Evolutionary conservation across 2,888 invertebrate species (phyloP).

Genomic region (Orthosia gracilis): DNA sequence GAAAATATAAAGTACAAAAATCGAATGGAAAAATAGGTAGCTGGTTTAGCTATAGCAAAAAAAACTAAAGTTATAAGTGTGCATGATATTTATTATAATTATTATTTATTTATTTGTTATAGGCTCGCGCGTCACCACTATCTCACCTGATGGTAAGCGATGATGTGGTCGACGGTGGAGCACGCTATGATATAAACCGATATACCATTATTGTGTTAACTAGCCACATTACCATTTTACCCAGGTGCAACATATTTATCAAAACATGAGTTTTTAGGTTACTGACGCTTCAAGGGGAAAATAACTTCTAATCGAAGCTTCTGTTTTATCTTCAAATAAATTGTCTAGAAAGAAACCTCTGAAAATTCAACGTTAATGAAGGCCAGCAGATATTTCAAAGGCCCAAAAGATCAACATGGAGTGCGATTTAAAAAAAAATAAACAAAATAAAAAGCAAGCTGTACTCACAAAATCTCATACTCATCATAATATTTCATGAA

Average conservation of each 20-base stretch:
- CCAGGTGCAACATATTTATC: not conserved
- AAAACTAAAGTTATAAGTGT: conserved; percentile 10
- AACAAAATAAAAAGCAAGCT: conserved; percentile 51
- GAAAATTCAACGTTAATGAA: not conserved
- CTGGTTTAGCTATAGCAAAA: conserved; percentile 4
- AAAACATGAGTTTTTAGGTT: not conserved
- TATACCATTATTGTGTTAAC: not conserved
- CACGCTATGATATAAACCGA: conserved; percentile 8
- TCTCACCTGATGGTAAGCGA: too few species aligned
- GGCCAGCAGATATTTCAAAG: not conserved
- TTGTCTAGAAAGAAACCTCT: not conserved
- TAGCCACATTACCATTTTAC: not conserved
- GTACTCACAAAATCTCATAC: conserved; percentile 89
- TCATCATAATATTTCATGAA: conserved; percentile 96
- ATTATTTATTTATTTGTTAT: too few species aligned
- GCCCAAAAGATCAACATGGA: conserved; percentile 1
- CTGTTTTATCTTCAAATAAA: not conserved
- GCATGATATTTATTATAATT: too few species aligned
- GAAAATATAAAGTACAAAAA: not conserved
- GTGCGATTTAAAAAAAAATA: conserved; percentile 26
- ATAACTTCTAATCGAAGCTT: not conserved
- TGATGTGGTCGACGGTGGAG: too few species aligned
- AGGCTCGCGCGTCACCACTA: too few species aligned
- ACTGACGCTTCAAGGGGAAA: not conserved
- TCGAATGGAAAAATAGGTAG: not conserved